Evolutionary conservation across 2,113 vertebrate species (phyloP).

Genomic region (Alethe castanea): DNA sequence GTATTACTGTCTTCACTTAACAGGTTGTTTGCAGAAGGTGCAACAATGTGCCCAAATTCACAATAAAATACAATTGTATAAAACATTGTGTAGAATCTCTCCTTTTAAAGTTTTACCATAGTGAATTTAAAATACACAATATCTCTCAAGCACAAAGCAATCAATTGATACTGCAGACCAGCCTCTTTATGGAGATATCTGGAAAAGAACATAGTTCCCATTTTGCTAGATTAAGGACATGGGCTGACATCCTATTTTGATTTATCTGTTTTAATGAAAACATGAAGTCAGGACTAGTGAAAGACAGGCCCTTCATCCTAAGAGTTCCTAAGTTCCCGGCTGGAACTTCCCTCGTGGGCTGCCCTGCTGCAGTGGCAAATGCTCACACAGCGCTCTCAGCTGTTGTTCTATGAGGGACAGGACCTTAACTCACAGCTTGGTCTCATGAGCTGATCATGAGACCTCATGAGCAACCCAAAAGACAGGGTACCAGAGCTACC

Average conservation of each 20-base stretch:
- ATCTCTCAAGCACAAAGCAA: neutral
- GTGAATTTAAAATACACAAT: neutral
- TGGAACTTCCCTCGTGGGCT: rapidly evolving
- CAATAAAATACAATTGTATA: neutral
- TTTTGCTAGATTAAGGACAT: neutral
- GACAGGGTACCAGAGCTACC: neutral
- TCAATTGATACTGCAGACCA: neutral
- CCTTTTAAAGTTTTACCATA: neutral
- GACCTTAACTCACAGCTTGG: neutral
- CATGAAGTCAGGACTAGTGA: neutral
- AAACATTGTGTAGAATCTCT: neutral
- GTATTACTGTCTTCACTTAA: neutral
- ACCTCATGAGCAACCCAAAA: neutral
- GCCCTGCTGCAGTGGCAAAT: rapidly evolving
- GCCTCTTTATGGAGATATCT: neutral
- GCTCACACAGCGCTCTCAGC: rapidly evolving
- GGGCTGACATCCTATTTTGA: neutral
- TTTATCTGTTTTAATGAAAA: neutral
- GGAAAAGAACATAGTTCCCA: neutral
- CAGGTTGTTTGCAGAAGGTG: neutral
- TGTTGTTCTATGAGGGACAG: neutral
- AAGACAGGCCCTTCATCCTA: neutral
- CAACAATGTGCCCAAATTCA: neutral
- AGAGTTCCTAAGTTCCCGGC: neutral
- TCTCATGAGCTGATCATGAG: neutral